Evolutionary conservation across 2,113 vertebrate genomes (phyloP).

Genomic region (Hiodon tergisus): DNA sequence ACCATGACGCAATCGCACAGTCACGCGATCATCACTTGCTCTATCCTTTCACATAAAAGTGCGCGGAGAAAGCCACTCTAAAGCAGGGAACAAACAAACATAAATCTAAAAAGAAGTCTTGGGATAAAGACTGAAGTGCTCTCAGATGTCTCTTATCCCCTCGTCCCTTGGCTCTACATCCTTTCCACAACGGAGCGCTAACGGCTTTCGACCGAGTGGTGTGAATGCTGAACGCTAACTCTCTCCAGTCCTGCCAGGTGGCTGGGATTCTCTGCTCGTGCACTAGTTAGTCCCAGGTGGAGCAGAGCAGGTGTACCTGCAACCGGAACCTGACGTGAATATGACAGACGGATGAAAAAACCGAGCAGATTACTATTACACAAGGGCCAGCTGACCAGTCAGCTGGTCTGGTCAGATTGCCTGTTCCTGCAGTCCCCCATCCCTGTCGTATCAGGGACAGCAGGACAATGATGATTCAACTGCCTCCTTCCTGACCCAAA

Average conservation of each 20-base stretch:
- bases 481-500: not conserved
- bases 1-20: not conserved
- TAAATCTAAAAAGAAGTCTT: too few species aligned
- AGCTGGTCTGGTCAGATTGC: not conserved
- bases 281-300: not conserved
- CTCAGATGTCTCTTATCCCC: not conserved
- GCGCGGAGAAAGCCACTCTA: too few species aligned
- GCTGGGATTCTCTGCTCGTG: not conserved
- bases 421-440: not conserved
- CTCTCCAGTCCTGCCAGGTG: not conserved
- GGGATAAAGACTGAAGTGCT: not conserved
- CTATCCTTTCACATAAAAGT: too few species aligned
- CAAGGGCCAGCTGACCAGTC: not conserved
- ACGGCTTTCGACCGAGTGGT: too few species aligned
- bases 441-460: not conserved
- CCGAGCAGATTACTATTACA: not conserved
- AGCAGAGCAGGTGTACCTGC: not conserved
- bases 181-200: too few species aligned
- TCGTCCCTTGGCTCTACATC: too few species aligned
- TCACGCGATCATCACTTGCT: too few species aligned
- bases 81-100: too few species aligned
- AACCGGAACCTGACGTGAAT: too few species aligned
- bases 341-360: too few species aligned
- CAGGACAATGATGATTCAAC: conserved; percentile 11
- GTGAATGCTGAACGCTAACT: not conserved